Evolutionary conservation across 2,888 invertebrate species (phyloP), one percentile per base, ranked within the genome.

Genomic region (Ptilodon capucinus): DNA sequence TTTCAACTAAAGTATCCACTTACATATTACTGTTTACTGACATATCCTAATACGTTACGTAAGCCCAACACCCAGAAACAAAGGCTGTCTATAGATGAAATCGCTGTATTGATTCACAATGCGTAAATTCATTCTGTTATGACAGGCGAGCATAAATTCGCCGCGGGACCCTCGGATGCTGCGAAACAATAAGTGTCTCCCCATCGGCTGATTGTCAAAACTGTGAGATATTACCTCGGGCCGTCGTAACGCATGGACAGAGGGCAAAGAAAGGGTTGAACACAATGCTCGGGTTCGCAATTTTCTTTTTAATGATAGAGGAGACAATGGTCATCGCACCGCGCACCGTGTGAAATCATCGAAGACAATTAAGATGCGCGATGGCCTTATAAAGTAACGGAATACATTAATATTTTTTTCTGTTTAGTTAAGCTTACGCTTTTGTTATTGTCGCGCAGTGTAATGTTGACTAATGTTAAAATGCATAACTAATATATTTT

Each of bases 91-190:
- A 84, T 83, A 85, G 84, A 86, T 85, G 81, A 82, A 85, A 89
- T 87, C 81, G 79, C 80, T 86, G 75, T 89, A 89, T 89, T 84
- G 87, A 86, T 85, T 86, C 88, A 90, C 88, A 87, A 89, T 83
- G 89, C 89, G 87, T 90, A 83, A 89, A 86, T 84, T 85, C 81
- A 86, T 89, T 86, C 73, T 91, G 87, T 91, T 91, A 86, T 90
- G 91, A 91, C 91, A 90, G 86, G 86, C 83, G 78, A 81, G 86
- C 84, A 86, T 88, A 89, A 89, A 89, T 88, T 89, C 81, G 71
- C 83, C 62, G 79, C 81, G 78, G 84, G 84, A 84, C 84, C 85
- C 86, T 85, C 67, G 83, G 91, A 90, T 84, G 87, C 91, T 90
- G 90, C 79, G 74, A 83, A 80, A 89, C 89, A 89, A 90, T 85